These are phyloP conservation scores for Alaudala cheleensis DNA, from an alignment of 2,113 vertebrate species.

Conservation along the genomic window DNA sequence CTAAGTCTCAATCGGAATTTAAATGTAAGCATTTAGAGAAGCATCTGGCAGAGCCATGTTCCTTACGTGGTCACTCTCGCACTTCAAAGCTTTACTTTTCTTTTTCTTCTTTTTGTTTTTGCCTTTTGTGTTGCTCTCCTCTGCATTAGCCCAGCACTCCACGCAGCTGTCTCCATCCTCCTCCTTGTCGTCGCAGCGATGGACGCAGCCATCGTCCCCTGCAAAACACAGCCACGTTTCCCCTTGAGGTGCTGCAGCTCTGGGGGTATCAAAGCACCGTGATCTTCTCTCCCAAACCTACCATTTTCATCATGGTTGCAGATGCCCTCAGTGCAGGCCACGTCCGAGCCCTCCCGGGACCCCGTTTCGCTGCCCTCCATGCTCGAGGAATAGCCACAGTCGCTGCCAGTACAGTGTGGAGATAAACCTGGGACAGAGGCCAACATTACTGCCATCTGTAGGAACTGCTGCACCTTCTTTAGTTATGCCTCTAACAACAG, in stretches of 20 bases:
- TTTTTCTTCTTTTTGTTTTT: conserved; percentile 98
- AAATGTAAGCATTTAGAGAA: background rate
- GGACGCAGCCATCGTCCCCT: conserved; percentile 84
- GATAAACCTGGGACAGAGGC: conserved; percentile 78
- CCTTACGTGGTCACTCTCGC: conserved; percentile 83
- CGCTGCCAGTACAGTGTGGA: conserved; percentile 88
- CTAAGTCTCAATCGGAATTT: fast-evolving
- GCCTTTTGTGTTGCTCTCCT: conserved; percentile 83
- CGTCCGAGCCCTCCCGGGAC: conserved; percentile 92
- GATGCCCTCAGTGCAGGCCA: conserved; percentile 95
- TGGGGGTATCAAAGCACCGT: background rate
- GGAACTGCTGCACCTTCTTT: background rate
- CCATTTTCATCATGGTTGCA: conserved; percentile 95
- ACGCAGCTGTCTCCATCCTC: conserved; percentile 92
- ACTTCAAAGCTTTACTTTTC: conserved; percentile 85
- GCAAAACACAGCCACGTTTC: background rate
- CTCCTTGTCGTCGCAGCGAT: conserved; percentile 87
- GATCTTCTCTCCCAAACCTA: conserved; percentile 53
- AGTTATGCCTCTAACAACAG: background rate
- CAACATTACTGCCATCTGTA: background rate
- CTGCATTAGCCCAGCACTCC: conserved; percentile 90
- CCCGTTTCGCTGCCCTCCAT: conserved; percentile 93
- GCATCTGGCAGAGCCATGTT: background rate
- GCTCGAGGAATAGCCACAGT: conserved; percentile 96
- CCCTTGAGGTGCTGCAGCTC: background rate